Evolutionary conservation across 2,113 vertebrate species (phyloP).

Genomic region (Thryonomys swinderianus): DNA sequence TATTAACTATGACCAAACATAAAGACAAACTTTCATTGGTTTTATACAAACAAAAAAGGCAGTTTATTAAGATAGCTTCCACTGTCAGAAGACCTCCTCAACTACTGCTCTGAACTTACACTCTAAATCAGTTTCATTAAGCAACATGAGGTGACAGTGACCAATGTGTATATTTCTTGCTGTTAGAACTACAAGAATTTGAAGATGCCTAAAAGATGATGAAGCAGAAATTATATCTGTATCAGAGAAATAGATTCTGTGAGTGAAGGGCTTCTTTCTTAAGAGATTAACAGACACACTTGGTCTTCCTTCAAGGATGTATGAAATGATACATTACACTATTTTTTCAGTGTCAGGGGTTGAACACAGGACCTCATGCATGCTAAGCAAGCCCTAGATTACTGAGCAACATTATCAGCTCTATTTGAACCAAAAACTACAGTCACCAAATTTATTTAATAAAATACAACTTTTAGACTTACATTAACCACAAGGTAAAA

Average conservation of each 20-base stretch:
- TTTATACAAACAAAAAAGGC: neutral
- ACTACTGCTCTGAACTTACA: neutral
- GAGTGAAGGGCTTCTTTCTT: neutral
- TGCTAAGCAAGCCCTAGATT: neutral
- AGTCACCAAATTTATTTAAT: conserved; percentile 24
- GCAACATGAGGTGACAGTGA: neutral
- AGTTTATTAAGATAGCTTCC: conserved; percentile 2
- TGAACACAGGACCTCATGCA: neutral
- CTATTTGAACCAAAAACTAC: neutral
- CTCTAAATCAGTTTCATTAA: conserved; percentile 34
- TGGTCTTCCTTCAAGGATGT: neutral
- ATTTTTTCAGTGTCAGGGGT: neutral
- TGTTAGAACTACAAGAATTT: neutral
- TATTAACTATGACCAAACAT: neutral
- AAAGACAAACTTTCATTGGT: neutral
- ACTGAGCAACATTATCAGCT: neutral
- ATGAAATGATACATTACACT: neutral
- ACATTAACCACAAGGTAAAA: neutral
- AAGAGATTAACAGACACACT: neutral
- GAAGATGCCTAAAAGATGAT: conserved; percentile 29
- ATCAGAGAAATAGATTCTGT: neutral
- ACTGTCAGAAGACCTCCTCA: neutral
- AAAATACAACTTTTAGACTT: conserved; percentile 35
- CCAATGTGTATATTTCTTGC: neutral
- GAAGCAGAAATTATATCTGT: neutral